These are phyloP conservation scores for Petroica traversi DNA, from an alignment of 2,113 vertebrate genomes.

Conservation along the genomic window DNA sequence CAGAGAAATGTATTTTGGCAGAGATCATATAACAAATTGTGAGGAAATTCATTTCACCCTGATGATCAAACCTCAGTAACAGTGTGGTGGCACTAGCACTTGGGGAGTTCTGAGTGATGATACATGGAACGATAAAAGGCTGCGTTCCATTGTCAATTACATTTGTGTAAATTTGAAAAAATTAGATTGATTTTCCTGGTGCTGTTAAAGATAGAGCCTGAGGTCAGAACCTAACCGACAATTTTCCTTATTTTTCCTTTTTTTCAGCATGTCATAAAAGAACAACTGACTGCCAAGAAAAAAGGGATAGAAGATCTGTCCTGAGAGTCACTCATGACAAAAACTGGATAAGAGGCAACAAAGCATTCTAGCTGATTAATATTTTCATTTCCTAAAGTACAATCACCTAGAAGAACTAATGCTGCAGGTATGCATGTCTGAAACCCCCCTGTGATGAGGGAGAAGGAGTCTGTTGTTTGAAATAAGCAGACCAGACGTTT, in stretches of 20 bases:
- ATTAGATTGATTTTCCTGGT: neutral
- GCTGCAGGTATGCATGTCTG: accelerated
- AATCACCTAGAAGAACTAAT: neutral
- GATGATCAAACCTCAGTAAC: neutral
- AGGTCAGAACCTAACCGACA: neutral
- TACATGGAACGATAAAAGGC: neutral
- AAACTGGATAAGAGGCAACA: neutral
- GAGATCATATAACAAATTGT: neutral
- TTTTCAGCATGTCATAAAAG: neutral
- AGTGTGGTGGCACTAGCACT: neutral
- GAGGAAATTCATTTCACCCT: conserved; percentile 51
- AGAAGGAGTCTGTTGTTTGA: neutral
- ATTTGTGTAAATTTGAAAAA: neutral
- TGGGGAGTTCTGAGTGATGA: neutral
- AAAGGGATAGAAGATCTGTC: neutral
- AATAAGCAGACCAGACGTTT: neutral
- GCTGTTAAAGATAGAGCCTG: neutral
- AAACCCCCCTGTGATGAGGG: neutral
- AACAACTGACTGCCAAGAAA: neutral
- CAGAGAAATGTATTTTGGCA: neutral
- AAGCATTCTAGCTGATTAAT: neutral
- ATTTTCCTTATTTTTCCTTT: neutral
- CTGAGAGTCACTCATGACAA: neutral
- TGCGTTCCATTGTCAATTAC: neutral
- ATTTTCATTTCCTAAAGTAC: neutral